Evolutionary conservation across 2,113 vertebrate species (phyloP).

Genomic region (Climacteris rufus): DNA sequence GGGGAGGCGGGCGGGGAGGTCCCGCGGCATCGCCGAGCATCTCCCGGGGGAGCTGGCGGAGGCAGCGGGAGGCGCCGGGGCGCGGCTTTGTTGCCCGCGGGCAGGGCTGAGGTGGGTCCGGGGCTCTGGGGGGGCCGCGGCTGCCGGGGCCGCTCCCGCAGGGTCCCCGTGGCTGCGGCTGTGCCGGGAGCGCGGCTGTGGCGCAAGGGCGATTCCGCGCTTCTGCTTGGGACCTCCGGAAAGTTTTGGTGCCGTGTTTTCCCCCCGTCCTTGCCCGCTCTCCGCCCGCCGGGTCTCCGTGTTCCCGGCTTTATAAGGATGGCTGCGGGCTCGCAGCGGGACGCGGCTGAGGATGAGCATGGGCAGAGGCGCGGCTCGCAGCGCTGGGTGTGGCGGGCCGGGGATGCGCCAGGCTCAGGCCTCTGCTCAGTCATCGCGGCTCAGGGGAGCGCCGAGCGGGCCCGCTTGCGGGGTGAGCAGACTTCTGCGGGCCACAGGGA

Average conservation of each 20-base stretch:
- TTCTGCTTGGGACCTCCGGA: neutral
- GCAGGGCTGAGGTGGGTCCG: neutral
- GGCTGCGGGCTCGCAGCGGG: neutral
- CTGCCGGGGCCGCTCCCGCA: neutral
- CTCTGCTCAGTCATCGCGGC: neutral
- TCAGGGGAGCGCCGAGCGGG: neutral
- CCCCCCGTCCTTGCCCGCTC: neutral
- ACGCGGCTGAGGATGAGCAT: neutral
- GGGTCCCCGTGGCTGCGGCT: too few species aligned
- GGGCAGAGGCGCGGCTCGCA: neutral
- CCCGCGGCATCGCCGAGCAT: neutral
- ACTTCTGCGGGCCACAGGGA: too few species aligned
- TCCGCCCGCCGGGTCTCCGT: neutral
- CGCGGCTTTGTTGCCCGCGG: neutral
- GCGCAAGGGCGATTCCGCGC: too few species aligned
- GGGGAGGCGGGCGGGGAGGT: neutral
- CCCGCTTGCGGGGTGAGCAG: slow-evolving; percentile 4
- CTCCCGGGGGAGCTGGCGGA: neutral
- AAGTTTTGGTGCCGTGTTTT: neutral
- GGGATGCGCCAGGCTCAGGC: slow-evolving; percentile 51
- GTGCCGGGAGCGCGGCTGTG: too few species aligned
- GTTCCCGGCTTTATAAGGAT: slow-evolving; percentile 25
- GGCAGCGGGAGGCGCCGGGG: neutral
- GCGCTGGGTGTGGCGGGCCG: slow-evolving; percentile 66
- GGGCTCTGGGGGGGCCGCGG: neutral